A percentile compares a stretch with the other conserved stretches of the same genome.
Conservation (phyloP, 2,888 invertebrate genomes). For the Acrocyrtus sp. region DNA sequence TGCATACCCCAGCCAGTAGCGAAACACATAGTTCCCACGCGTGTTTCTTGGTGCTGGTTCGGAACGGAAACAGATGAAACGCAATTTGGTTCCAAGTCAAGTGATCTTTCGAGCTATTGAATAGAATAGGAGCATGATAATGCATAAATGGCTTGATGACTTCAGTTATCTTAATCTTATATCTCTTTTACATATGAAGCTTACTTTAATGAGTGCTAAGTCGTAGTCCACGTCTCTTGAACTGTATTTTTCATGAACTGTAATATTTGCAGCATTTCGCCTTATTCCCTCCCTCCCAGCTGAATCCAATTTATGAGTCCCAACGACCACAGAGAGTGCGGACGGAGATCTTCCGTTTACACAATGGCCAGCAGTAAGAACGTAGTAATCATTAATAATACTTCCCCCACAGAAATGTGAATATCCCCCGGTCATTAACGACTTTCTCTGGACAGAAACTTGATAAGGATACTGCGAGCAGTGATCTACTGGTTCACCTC, state of each 20-base stretch:
- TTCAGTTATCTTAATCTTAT: background rate
- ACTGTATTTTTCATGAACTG: conserved; percentile 27
- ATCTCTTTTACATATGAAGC: background rate
- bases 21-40: background rate
- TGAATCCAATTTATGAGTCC: conserved; percentile 29
- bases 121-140: background rate
- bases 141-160: background rate
- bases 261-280: conserved; percentile 3
- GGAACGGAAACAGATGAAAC: conserved; percentile 11
- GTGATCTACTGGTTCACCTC: conserved; percentile 26
- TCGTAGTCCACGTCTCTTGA: conserved; percentile 33
- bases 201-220: conserved; percentile 38
- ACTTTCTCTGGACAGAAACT: conserved; percentile 43
- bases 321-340: conserved; percentile 18
- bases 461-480: conserved; percentile 35
- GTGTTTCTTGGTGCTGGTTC: background rate
- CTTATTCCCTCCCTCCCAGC: conserved; percentile 16
- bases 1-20: conserved; percentile 54
- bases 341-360: conserved; percentile 21
- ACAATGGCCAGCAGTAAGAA: conserved; percentile 43
- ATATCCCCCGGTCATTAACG: conserved; percentile 20
- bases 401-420: conserved; percentile 51
- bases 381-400: background rate
- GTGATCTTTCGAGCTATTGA: conserved; percentile 12
- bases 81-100: conserved; percentile 16